Percentiles rank a stretch among this genome's conserved stretches.
phyloP scores from a whole-genome alignment of 2,797 vertebrate genomes.

The Chrysocyon brachyurus region DNA sequence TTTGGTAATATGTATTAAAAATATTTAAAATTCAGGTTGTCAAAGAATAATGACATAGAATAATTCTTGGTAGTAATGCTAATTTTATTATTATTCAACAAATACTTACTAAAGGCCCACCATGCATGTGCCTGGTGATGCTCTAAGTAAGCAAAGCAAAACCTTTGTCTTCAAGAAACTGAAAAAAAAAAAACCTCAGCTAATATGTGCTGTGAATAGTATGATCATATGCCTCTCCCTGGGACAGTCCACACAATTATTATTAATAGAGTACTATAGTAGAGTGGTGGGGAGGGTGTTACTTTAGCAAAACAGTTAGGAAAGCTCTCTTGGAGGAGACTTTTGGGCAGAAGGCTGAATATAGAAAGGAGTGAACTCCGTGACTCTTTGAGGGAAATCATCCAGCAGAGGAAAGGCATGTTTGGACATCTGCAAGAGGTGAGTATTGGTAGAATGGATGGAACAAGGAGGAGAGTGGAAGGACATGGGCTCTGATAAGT shows the following conservation, averaged over 20 bases:
- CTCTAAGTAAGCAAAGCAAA: background rate
- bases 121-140: background rate
- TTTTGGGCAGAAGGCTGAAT: background rate
- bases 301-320: background rate
- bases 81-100: slow-evolving; percentile 46
- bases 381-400: no score
- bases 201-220: background rate
- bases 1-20: slow-evolving; percentile 4
- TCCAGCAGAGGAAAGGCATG: no score
- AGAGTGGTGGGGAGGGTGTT: background rate
- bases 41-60: slow-evolving; percentile 19
- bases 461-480: background rate
- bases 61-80: background rate
- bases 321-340: background rate
- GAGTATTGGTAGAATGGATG: rapidly evolving
- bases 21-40: slow-evolving; percentile 29
- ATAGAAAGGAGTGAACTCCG: background rate
- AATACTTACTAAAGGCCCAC: background rate
- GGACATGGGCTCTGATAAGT: background rate
- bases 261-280: rapidly evolving
- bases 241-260: background rate
- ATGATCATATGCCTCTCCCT: background rate
- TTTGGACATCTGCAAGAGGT: background rate
- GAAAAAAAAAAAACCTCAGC: background rate
- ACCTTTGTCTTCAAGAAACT: background rate